Evolutionary conservation across 1,140 invertebrate species (phyloP).

Genomic region (Drosophila sp.): DNA sequence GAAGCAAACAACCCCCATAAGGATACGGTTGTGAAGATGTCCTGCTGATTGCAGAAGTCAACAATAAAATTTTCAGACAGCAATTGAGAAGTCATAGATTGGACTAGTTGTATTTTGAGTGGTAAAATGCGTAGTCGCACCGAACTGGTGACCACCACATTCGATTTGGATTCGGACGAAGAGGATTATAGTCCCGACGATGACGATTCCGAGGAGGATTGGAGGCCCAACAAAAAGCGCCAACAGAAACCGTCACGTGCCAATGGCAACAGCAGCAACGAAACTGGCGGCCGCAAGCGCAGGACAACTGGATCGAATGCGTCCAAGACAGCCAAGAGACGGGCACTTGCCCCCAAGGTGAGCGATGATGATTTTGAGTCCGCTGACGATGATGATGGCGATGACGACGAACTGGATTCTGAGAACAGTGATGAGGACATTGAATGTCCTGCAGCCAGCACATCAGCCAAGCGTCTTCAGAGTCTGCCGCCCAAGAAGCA

Average conservation of each 20-base stretch:
- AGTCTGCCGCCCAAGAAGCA: conserved; percentile 75
- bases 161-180: conserved; percentile 79
- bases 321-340: conserved; percentile 60
- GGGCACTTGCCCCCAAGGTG: conserved; percentile 47
- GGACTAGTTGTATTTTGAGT: conserved; percentile 17
- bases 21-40: conserved; percentile 47
- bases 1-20: conserved; percentile 46
- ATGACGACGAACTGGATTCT: conserved; percentile 63
- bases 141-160: conserved; percentile 82
- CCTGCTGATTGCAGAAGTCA: conserved; percentile 48
- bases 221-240: conserved; percentile 76
- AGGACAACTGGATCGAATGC: conserved; percentile 41
- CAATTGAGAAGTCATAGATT: conserved; percentile 42
- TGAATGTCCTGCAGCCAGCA: conserved; percentile 56
- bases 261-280: conserved; percentile 29
- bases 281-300: conserved; percentile 62
- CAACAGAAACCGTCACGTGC: conserved; percentile 52
- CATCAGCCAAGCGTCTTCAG: conserved; percentile 49
- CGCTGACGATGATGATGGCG: conserved; percentile 33
- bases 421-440: conserved; percentile 66
- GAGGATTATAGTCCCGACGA: conserved; percentile 81
- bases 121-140: conserved; percentile 82
- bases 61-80: conserved; percentile 69
- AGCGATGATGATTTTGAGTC: conserved; percentile 65
- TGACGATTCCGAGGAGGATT: conserved; percentile 83